These are phyloP conservation scores for Biston stratarius DNA, from an alignment of 2,888 invertebrate genomes.

Conservation along the genomic window DNA sequence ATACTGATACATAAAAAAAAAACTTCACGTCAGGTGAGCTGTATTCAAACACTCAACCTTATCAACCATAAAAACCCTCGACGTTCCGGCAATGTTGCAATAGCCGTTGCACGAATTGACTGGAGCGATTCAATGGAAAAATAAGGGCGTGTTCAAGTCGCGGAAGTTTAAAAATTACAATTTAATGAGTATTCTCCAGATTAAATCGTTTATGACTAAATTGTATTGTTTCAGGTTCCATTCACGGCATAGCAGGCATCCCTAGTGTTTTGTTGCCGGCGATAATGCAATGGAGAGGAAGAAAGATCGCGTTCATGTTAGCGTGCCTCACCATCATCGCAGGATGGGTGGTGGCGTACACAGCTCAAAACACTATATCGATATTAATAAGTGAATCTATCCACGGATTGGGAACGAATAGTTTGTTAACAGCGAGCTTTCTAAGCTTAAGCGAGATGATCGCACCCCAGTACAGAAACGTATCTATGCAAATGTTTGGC, in stretches of 20 bases:
- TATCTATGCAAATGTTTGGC: conserved; percentile 33
- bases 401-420: conserved; percentile 40
- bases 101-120: too few relatives aligned
- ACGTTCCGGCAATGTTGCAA: too few relatives aligned
- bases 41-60: too few relatives aligned
- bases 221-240: conserved; percentile 36
- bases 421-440: conserved; percentile 30
- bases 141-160: too few relatives aligned
- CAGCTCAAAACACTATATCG: conserved; percentile 10
- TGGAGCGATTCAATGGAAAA: too few relatives aligned
- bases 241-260: conserved; percentile 42
- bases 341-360: conserved; percentile 39
- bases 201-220: not conserved
- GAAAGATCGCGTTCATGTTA: conserved; percentile 39
- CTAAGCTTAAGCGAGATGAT: conserved; percentile 41
- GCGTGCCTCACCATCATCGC: conserved; percentile 35
- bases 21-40: too few relatives aligned
- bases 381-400: conserved; percentile 36
- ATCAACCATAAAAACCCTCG: too few relatives aligned
- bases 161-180: too few relatives aligned
- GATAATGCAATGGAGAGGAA: conserved; percentile 41
- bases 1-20: too few relatives aligned
- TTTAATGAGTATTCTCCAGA: too few relatives aligned
- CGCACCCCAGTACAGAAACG: conserved; percentile 37
- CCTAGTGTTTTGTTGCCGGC: conserved; percentile 39